phyloP scores from a whole-genome alignment of 2,113 vertebrate species.

The Sylvia atricapilla region DNA sequence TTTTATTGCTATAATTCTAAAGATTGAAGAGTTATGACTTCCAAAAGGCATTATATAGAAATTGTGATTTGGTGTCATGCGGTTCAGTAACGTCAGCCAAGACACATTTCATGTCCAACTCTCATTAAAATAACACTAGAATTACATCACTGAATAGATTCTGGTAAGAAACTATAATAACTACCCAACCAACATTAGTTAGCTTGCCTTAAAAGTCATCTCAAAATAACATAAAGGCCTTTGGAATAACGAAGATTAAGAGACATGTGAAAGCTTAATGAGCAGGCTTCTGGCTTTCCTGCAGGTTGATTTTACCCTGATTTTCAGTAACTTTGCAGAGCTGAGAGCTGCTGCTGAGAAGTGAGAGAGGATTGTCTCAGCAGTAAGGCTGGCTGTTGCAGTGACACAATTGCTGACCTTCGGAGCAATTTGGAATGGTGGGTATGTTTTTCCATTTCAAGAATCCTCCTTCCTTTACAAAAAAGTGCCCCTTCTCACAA shows the following conservation, averaged over 20 bases:
- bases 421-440: not conserved
- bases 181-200: not conserved
- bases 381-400: not conserved
- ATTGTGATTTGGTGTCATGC: not conserved
- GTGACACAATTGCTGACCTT: not conserved
- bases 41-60: not conserved
- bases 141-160: not conserved
- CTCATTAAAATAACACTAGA: not conserved
- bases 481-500: not conserved
- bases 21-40: not conserved
- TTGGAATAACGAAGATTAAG: not conserved
- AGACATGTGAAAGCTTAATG: not conserved
- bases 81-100: not conserved
- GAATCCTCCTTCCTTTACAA: not conserved
- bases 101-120: not conserved
- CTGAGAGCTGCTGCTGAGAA: not conserved
- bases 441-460: not conserved
- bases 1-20: not conserved
- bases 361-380: not conserved
- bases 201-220: not conserved
- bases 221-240: not conserved
- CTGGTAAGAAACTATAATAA: not conserved
- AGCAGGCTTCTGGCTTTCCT: not conserved
- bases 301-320: not conserved
- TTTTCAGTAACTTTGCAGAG: not conserved